A percentile compares a stretch with the other conserved stretches of the same genome.
Evolutionary conservation across 2,113 vertebrate species (phyloP).

Genomic region (Chionis minor): DNA sequence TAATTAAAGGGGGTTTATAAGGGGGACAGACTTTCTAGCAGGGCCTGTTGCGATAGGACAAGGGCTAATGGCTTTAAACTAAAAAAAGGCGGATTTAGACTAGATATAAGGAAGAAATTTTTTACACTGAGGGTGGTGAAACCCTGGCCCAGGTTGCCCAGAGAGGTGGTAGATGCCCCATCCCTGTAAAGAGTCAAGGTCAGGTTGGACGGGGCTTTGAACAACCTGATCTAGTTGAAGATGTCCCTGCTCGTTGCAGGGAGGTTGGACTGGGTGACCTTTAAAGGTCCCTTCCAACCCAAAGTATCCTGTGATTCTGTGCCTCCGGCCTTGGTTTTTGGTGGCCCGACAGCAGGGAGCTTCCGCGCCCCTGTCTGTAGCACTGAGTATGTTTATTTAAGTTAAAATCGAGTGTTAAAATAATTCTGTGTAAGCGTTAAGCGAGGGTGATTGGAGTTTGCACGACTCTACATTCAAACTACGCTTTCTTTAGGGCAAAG

Average conservation of each 20-base stretch:
- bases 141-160: not conserved
- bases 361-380: not conserved
- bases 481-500: slow-evolving; percentile 1
- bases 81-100: not conserved
- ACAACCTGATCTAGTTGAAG: not conserved
- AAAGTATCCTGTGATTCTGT: not conserved
- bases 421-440: not conserved
- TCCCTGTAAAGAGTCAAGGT: not conserved
- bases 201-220: not conserved
- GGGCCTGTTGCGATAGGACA: not conserved
- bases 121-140: not conserved
- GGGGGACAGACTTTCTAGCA: not conserved
- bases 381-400: not conserved
- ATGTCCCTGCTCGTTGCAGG: not conserved
- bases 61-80: not conserved
- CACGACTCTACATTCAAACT: not conserved
- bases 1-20: not conserved
- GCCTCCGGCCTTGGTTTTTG: not conserved
- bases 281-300: not conserved
- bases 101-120: not conserved
- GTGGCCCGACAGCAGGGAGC: not conserved
- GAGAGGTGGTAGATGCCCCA: not conserved
- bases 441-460: not conserved
- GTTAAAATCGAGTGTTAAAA: slow-evolving; percentile 41
- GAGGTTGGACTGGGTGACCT: not conserved